Evolutionary conservation across 2,888 invertebrate species (phyloP).

Genomic region (Drosophila mettleri): DNA sequence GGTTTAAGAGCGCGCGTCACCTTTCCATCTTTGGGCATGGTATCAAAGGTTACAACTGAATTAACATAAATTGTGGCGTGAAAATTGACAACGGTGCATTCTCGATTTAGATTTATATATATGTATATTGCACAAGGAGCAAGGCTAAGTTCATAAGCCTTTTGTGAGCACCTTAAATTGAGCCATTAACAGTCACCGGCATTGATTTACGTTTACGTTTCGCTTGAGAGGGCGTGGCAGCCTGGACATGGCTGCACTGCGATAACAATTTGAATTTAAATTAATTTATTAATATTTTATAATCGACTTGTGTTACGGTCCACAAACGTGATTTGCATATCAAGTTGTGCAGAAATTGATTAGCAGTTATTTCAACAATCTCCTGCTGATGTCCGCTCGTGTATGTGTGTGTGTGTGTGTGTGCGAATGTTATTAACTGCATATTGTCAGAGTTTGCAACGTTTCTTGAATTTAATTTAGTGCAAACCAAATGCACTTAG

Average conservation of each 20-base stretch:
- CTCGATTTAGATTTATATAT: slow-evolving; percentile 27
- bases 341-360: slow-evolving; percentile 46
- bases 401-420: not conserved
- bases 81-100: slow-evolving; percentile 64
- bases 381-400: not conserved
- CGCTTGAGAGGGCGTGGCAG: slow-evolving; percentile 15
- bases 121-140: not conserved
- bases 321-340: slow-evolving; percentile 70
- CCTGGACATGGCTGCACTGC: slow-evolving; percentile 5
- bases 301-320: slow-evolving; percentile 58
- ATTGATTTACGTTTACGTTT: slow-evolving; percentile 39
- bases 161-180: slow-evolving; percentile 29
- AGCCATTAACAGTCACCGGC: slow-evolving; percentile 34
- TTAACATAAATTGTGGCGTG: slow-evolving; percentile 72
- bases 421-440: slow-evolving; percentile 56
- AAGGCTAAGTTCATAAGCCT: slow-evolving; percentile 8
- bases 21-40: slow-evolving; percentile 5
- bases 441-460: slow-evolving; percentile 47
- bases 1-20: slow-evolving; percentile 14
- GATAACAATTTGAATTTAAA: slow-evolving; percentile 61
- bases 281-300: slow-evolving; percentile 78
- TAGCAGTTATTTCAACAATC: slow-evolving; percentile 37
- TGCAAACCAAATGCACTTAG: slow-evolving; percentile 28
- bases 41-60: slow-evolving; percentile 65
- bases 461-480: slow-evolving; percentile 65